phyloP scores from a whole-genome alignment of 2,797 vertebrate genomes.

The Tinamus major region DNA sequence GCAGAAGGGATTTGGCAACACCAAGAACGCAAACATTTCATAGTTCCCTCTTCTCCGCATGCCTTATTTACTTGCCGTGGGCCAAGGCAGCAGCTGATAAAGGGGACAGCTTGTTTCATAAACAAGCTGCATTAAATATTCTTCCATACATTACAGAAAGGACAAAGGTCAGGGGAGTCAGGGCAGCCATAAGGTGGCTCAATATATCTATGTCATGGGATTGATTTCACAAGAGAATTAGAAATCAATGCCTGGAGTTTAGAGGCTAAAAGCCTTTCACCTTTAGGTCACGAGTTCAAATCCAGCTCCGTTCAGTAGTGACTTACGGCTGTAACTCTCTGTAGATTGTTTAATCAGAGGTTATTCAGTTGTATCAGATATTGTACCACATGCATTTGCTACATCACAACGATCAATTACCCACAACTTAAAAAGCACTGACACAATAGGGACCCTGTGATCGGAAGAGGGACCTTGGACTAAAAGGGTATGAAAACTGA shows the following conservation, averaged over 20 bases:
- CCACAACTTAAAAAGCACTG: slow-evolving; percentile 36
- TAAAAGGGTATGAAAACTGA: slow-evolving; percentile 22
- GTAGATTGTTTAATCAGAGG: slow-evolving; percentile 58
- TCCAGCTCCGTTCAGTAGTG: slow-evolving; percentile 11
- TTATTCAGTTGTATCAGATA: slow-evolving; percentile 16
- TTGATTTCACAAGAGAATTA: slow-evolving; percentile 68
- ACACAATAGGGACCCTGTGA: background rate
- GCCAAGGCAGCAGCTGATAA: background rate
- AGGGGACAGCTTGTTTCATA: slow-evolving; percentile 43
- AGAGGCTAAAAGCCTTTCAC: slow-evolving; percentile 73
- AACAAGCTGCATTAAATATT: slow-evolving; percentile 67
- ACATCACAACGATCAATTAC: background rate
- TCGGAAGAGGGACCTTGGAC: background rate
- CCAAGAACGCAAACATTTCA: background rate
- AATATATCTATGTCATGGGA: slow-evolving; percentile 75
- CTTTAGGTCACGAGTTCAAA: slow-evolving; percentile 66
- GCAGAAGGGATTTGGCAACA: background rate
- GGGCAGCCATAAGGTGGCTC: slow-evolving; percentile 61
- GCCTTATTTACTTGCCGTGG: background rate
- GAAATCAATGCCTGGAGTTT: slow-evolving; percentile 70
- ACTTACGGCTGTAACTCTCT: slow-evolving; percentile 18
- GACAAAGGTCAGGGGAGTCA: slow-evolving; percentile 68
- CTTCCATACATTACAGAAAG: slow-evolving; percentile 56
- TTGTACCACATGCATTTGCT: slow-evolving; percentile 44
- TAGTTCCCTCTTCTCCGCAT: background rate